phyloP scores from a whole-genome alignment of 2,888 invertebrate genomes.

The Cantharis lateralis region DNA sequence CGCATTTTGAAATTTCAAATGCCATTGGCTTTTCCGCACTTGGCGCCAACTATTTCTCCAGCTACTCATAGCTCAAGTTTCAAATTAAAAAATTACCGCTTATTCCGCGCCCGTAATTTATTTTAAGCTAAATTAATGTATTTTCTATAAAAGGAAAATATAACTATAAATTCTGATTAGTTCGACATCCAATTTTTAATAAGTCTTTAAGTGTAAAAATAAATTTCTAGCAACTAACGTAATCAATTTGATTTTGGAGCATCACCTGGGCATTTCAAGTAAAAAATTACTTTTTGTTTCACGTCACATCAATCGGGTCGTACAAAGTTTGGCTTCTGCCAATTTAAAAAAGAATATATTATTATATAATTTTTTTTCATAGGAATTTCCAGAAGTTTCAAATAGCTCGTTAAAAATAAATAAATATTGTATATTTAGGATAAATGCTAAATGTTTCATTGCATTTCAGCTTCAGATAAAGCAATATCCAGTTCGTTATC shows the following conservation, averaged over 20 bases:
- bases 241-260: background rate
- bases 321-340: background rate
- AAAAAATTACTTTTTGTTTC: background rate
- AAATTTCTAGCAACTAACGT: background rate
- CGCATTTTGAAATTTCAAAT: conserved; percentile 33
- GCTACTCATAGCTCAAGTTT: conserved; percentile 43
- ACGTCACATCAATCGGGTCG: background rate
- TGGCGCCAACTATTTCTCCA: conserved; percentile 50
- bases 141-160: background rate
- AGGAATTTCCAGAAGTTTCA: background rate
- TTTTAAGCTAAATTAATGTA: background rate
- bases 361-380: background rate
- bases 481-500: background rate
- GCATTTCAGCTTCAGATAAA: background rate
- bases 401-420: background rate
- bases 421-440: background rate
- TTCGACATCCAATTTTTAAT: background rate
- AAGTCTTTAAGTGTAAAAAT: background rate
- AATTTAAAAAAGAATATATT: background rate
- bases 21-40: conserved; percentile 42
- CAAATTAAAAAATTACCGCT: conserved; percentile 10
- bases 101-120: background rate
- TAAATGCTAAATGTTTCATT: background rate
- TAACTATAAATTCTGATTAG: background rate
- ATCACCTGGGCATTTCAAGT: no score